Base-by-base conservation (phyloP, 1,140 invertebrate species). In the Leucophenga varia region DNA sequence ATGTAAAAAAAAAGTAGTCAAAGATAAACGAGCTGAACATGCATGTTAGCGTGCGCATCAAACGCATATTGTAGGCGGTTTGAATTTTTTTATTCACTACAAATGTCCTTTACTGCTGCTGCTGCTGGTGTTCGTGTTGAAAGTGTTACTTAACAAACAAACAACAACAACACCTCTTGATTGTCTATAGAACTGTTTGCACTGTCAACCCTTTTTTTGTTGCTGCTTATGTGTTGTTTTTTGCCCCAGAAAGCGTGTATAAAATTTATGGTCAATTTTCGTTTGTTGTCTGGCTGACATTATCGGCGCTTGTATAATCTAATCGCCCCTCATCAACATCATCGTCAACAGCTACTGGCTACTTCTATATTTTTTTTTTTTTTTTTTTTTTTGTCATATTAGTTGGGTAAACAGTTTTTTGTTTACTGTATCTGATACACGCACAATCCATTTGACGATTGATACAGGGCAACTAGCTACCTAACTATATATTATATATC, bases 211-310 rank as follows among this genome's bases (percentile, higher is more conserved):
- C 63, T 63, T 65, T 61, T 36, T 48, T 47, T 41, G 22, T 25
- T 5, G 5, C 5, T 10, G 5, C 22, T 5, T 25, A 6, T 25
- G 22, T 25, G 10, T 6, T 14, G 16, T n/a, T n/a, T 49, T 43
- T 30, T 21, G 17, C 35, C 49, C 45, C 42, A 52, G 49, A 43
- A 49, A 53, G 53, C 47, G 35, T n/a, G 13, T 46, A 22, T 51
- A 48, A 59, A n/a, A 67, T 67, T 59, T 61, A 67, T 61, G 50
- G 49, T 43, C 37, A 48, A 58, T 56, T 53, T 59, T 45, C 17
- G 34, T 25, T n/a, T 25, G 22, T 25, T 25, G 5, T 5, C 22
- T 21, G 25, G 28, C 45, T 51, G 61, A 61, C 52, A 54, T 56
- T 48, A 57, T 61, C 50, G 38, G 17, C n/a, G n/a, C n/a, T n/a